Conservation (phyloP, 2,888 invertebrate genomes). For the Cremastinae sp. region DNA sequence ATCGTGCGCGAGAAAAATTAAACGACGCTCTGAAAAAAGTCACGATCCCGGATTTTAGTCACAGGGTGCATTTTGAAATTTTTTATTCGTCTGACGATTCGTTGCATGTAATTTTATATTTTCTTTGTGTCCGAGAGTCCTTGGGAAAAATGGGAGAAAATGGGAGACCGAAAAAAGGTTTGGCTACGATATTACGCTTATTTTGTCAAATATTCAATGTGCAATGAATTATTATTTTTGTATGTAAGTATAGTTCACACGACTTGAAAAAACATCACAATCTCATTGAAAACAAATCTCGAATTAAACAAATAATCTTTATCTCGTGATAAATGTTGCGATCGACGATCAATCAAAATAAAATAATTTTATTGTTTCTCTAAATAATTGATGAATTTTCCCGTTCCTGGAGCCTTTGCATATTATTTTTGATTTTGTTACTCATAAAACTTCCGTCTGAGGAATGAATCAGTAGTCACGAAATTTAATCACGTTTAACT, state of each 20-base stretch:
- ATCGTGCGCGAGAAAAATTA: slow-evolving; percentile 28
- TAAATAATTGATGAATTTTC: too few species aligned
- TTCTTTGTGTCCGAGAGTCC: background rate
- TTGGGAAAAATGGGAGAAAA: slow-evolving; percentile 4
- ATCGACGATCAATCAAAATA: too few species aligned
- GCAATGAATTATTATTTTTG: slow-evolving; percentile 6
- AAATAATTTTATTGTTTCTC: too few species aligned
- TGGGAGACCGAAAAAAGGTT: background rate
- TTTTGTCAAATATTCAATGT: slow-evolving; percentile 29
- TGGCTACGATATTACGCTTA: slow-evolving; percentile 8
- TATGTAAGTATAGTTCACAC: slow-evolving; percentile 2
- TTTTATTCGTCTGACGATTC: background rate
- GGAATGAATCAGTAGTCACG: too few species aligned
- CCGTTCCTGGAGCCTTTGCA: background rate
- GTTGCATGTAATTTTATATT: background rate
- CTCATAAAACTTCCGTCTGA: too few species aligned
- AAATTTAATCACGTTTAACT: too few species aligned
- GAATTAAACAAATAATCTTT: too few species aligned
- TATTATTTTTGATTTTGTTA: background rate
- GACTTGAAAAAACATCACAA: slow-evolving; percentile 7
- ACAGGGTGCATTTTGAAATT: slow-evolving; percentile 7
- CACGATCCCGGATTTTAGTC: slow-evolving; percentile 6
- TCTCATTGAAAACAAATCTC: too few species aligned
- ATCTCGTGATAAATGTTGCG: too few species aligned
- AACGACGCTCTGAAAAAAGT: slow-evolving; percentile 7